Base-by-base conservation (phyloP, 2,113 vertebrate genomes). In the Centropus bengalensis region DNA sequence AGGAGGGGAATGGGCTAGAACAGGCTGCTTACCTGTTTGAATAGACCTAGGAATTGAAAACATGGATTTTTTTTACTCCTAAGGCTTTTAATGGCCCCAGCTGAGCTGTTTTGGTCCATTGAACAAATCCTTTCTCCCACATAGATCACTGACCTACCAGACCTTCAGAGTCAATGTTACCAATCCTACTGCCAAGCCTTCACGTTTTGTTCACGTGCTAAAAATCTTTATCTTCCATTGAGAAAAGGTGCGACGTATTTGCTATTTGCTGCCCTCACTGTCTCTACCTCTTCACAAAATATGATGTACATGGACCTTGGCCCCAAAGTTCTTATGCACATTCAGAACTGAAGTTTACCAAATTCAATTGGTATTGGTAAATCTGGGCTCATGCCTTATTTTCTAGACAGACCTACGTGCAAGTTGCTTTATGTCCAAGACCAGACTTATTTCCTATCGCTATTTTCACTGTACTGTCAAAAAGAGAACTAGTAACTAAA, bases 61-160 rank as follows among this genome's bases (percentile, higher is more conserved):
- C 33, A 38, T 32, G 58, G n/a, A 68, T 91, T 8, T 45, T 91
- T 97, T 89, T 78, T 20, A 82, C 54, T 89, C 33, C 33, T 51
- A 64, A 55, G 40, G 84, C 66, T 33, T 45, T 32, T 64, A 80
- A 90, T 77, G 32, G 45, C 62, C 56, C 33, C 24, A 73, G 4
- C 30, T 51, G 80, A 93, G 55, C 54, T 87, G 62, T 84, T 84
- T 66, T 79, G 83, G 56, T 93, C 69, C 88, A 59, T 1, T 75
- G 62, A 94, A 95, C 40, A 93, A 84, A 93, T 91, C 73, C 49
- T 79, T 94, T 90, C 88, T 78, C 78, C 73, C 76, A 86, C 89
- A 38, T 24, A 79, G 49, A 75, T 81, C 59, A 69, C 5, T 40
- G 18, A 60, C 55, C 36, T 64, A 70, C 27, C 59, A 84, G 62